Conservation (phyloP, 2,797 vertebrate genomes). For the Rhinoraja longicauda region DNA sequence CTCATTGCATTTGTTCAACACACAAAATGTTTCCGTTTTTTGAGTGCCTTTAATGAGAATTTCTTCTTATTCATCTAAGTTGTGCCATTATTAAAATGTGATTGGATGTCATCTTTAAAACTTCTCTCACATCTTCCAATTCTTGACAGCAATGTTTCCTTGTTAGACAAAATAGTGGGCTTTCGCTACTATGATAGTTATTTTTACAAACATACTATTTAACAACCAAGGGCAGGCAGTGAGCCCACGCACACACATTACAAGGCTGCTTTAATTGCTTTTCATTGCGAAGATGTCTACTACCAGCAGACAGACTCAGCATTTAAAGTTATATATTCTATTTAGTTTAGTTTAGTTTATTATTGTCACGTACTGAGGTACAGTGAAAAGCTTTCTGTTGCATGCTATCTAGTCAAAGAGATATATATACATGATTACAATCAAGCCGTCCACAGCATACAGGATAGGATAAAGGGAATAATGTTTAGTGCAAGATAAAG, state of each 20-base stretch:
- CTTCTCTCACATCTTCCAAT: background rate
- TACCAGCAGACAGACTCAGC: background rate
- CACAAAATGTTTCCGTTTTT: background rate
- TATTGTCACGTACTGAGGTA: too few species aligned
- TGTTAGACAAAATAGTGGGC: background rate
- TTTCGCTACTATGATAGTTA: background rate
- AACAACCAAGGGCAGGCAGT: background rate
- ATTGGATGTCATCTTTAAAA: background rate
- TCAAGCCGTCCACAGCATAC: too few species aligned
- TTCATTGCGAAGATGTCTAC: background rate
- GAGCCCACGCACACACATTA: background rate
- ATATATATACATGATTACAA: too few species aligned
- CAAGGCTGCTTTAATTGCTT: background rate
- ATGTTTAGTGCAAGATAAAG: too few species aligned
- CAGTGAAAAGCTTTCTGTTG: too few species aligned
- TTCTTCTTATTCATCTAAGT: background rate
- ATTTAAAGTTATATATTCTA: background rate
- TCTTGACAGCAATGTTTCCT: background rate
- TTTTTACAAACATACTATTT: background rate
- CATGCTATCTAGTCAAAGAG: too few species aligned
- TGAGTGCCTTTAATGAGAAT: background rate
- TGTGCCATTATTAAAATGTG: background rate
- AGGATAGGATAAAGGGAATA: too few species aligned
- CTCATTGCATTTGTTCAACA: background rate
- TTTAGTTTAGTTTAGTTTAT: background rate